phyloP scores from a whole-genome alignment of 1,140 invertebrate genomes.

The Tyrophagus putrescentiae region DNA sequence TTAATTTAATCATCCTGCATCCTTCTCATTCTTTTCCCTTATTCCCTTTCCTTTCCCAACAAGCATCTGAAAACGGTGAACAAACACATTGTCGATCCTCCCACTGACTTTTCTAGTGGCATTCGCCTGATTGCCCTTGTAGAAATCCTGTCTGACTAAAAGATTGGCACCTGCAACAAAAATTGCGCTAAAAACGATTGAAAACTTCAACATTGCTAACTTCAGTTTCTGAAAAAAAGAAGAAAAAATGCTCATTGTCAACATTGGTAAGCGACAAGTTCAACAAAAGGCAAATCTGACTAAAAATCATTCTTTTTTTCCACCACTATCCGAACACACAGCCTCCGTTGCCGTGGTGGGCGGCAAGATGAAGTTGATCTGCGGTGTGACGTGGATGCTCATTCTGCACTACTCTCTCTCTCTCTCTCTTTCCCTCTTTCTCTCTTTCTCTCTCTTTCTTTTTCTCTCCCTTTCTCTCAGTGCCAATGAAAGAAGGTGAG shows the following conservation, averaged over 20 bases:
- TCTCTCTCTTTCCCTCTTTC: no score
- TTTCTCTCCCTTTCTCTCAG: no score
- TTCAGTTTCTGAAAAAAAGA: constrained; percentile 73
- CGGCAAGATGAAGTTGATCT: constrained; percentile 75
- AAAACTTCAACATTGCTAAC: constrained; percentile 79
- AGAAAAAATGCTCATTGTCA: constrained; percentile 78
- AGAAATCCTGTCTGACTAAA: constrained; percentile 69
- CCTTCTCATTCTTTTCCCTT: no score
- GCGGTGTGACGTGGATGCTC: constrained; percentile 86
- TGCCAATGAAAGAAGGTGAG: constrained; percentile 78
- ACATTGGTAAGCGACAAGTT: constrained; percentile 72
- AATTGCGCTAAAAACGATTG: constrained; percentile 70
- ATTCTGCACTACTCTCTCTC: constrained; percentile 93
- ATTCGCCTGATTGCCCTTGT: constrained; percentile 62
- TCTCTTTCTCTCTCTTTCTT: no score
- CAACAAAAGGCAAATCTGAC: no score
- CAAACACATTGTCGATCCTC: constrained; percentile 61
- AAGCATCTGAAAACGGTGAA: constrained; percentile 69
- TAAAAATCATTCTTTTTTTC: background rate
- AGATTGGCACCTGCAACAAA: constrained; percentile 71
- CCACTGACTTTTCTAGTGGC: constrained; percentile 71
- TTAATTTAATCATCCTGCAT: no score
- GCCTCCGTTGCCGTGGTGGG: constrained; percentile 77
- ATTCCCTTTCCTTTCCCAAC: no score
- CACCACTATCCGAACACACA: no score